Evolutionary conservation across 1,140 invertebrate genomes (phyloP).

Genomic region (Bombus pascuorum): DNA sequence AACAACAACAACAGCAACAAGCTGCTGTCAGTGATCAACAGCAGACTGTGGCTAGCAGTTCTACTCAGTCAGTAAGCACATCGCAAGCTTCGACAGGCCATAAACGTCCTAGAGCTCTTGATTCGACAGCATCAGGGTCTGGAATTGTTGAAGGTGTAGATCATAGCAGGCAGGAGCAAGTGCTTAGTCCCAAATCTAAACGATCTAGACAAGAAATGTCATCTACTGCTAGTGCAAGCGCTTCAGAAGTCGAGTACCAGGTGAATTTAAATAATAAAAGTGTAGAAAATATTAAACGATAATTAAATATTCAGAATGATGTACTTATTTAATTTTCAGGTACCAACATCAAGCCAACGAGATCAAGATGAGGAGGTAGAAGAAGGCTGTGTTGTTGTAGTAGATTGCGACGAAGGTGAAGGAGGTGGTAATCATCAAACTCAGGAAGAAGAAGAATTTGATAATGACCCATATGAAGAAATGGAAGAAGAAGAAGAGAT

Average conservation of each 20-base stretch:
- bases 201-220: constrained; percentile 74
- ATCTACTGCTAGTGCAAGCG: constrained; percentile 74
- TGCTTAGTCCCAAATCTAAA: constrained; percentile 77
- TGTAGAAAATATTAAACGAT: not conserved
- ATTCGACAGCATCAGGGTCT: constrained; percentile 83
- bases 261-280: constrained; percentile 57
- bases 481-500: constrained; percentile 84
- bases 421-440: constrained; percentile 82
- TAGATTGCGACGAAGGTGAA: constrained; percentile 85
- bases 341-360: constrained; percentile 91
- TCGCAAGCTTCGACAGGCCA: constrained; percentile 83
- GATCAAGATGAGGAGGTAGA: constrained; percentile 91
- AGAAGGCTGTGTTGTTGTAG: constrained; percentile 88
- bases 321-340: constrained; percentile 82
- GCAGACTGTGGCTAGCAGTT: constrained; percentile 84
- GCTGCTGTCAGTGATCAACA: constrained; percentile 82
- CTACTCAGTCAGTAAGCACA: constrained; percentile 84
- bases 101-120: constrained; percentile 84
- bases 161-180: constrained; percentile 76
- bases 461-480: constrained; percentile 83
- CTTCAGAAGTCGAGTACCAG: constrained; percentile 80
- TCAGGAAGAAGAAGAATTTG: constrained; percentile 84
- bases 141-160: constrained; percentile 82
- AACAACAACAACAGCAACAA: constrained; percentile 79
- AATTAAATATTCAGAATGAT: constrained; percentile 61